These are phyloP conservation scores for Guaruba guarouba DNA, from an alignment of 2,113 vertebrate genomes.

Conservation along the genomic window DNA sequence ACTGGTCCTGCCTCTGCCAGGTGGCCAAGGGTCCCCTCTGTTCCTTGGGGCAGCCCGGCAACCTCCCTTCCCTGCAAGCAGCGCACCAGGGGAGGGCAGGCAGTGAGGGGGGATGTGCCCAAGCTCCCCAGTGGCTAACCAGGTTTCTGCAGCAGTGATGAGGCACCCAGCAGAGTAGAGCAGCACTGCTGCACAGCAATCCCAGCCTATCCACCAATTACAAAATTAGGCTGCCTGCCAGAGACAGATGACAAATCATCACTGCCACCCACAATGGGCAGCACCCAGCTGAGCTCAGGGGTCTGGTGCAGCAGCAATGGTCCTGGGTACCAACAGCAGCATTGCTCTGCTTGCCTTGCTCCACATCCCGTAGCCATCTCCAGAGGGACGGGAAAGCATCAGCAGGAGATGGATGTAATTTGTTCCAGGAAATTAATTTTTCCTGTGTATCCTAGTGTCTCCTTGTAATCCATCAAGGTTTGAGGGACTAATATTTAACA, in stretches of 20 bases:
- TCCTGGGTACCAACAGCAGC: background rate
- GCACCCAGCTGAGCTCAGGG: background rate
- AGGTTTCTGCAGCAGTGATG: background rate
- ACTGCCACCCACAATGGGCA: background rate
- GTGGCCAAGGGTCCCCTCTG: background rate
- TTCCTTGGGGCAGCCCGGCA: background rate
- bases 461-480: background rate
- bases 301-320: background rate
- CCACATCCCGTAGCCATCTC: background rate
- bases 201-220: conserved; percentile 25
- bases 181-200: background rate
- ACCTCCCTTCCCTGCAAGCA: background rate
- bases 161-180: background rate
- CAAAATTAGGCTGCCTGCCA: conserved; percentile 18
- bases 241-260: background rate
- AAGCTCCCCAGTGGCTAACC: fast-evolving
- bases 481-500: background rate
- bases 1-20: fast-evolving
- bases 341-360: fast-evolving
- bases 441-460: background rate
- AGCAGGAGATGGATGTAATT: background rate
- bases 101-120: fast-evolving
- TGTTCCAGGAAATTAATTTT: conserved; percentile 31
- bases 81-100: background rate
- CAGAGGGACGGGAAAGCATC: background rate